phyloP scores from a whole-genome alignment of 2,888 invertebrate genomes.

The Microplitis deprimator region DNA sequence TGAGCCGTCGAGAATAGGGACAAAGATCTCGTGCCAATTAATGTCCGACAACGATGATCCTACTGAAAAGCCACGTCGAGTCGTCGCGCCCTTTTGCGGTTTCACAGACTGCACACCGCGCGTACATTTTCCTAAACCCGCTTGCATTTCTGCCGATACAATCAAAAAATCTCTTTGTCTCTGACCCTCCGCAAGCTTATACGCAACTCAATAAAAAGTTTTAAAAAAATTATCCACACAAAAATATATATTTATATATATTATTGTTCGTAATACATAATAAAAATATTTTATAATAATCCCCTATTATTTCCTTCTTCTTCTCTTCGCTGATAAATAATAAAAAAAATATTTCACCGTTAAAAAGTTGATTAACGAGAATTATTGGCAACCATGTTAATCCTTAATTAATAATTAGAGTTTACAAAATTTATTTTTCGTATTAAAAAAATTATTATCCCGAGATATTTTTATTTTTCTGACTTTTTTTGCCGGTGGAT shows the following conservation, averaged over 20 bases:
- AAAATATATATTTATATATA: neutral
- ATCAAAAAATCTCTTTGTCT: slow-evolving; percentile 13
- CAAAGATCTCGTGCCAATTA: slow-evolving; percentile 71
- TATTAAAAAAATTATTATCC: neutral
- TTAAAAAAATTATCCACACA: neutral
- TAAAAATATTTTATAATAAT: neutral
- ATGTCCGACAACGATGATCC: slow-evolving; percentile 64
- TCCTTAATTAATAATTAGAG: slow-evolving; percentile 23
- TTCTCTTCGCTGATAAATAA: neutral
- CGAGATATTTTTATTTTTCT: too few species aligned
- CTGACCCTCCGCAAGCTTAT: neutral
- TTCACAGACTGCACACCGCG: slow-evolving; percentile 29
- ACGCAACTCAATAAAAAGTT: neutral
- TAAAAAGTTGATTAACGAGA: slow-evolving; percentile 2
- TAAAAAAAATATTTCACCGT: neutral
- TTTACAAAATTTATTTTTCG: neutral
- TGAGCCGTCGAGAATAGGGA: slow-evolving; percentile 60
- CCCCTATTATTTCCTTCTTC: neutral
- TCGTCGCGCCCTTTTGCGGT: slow-evolving; percentile 53
- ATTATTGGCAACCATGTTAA: neutral
- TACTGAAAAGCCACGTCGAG: slow-evolving; percentile 44
- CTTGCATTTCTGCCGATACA: slow-evolving; percentile 6
- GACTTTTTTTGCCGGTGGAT: neutral
- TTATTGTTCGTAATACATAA: neutral
- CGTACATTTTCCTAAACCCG: slow-evolving; percentile 17